Percentiles rank a stretch among this genome's conserved stretches.
These are phyloP conservation scores for Alexandromys fortis DNA, from an alignment of 2,113 vertebrate species.

Conservation along the genomic window DNA sequence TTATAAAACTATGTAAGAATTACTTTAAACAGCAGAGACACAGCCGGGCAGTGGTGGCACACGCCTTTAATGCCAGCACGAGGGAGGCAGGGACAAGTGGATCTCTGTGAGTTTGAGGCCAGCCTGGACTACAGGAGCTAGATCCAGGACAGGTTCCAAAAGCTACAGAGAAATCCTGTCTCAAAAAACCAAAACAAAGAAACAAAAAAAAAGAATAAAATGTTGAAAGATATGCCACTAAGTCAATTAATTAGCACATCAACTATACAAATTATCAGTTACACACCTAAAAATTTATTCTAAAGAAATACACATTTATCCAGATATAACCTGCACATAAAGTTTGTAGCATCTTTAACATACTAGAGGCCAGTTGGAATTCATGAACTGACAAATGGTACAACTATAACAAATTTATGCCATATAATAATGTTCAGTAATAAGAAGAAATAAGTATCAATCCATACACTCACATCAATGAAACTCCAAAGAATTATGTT, in stretches of 20 bases:
- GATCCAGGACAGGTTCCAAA: too few relatives aligned
- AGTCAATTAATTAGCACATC: neutral
- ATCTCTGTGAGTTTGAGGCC: too few relatives aligned
- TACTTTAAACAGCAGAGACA: neutral
- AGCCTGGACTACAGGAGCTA: too few relatives aligned
- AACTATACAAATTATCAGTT: neutral
- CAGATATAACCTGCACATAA: neutral
- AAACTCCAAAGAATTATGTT: constrained; percentile 39
- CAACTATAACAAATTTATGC: neutral
- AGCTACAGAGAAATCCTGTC: too few relatives aligned
- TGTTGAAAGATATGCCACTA: neutral
- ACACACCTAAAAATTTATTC: neutral
- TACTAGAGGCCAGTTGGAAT: neutral
- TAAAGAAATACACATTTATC: neutral
- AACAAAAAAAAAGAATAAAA: neutral
- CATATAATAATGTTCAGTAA: neutral
- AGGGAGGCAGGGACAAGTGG: too few relatives aligned
- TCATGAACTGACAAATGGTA: neutral
- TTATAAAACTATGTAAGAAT: neutral
- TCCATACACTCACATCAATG: neutral
- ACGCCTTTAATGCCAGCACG: too few relatives aligned
- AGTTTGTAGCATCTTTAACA: neutral
- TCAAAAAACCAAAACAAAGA: too few relatives aligned
- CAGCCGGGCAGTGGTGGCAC: too few relatives aligned
- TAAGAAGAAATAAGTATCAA: neutral